Evolutionary conservation across 2,888 invertebrate genomes (phyloP).

Genomic region (Cryptosula pallasiana): DNA sequence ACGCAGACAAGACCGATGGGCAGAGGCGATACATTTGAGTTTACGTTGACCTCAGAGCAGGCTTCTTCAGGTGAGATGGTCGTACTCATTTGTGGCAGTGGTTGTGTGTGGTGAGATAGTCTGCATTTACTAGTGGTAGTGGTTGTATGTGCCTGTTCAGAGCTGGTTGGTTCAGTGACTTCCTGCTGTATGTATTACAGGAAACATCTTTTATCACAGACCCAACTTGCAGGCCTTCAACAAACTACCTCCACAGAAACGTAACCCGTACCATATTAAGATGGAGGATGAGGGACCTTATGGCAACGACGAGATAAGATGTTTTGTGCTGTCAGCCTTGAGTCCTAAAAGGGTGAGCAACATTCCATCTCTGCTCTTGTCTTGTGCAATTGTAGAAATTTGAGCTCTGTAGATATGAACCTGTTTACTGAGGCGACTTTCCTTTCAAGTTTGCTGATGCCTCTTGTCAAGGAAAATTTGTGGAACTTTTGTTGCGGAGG

Average conservation of each 20-base stretch:
- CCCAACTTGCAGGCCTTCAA: constrained; percentile 78
- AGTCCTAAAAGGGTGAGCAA: constrained; percentile 74
- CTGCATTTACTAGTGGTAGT: not conserved
- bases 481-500: too few species aligned
- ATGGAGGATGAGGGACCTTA: constrained; percentile 98
- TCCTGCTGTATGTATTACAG: constrained; percentile 29
- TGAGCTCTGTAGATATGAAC: too few species aligned
- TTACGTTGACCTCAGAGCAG: constrained; percentile 1
- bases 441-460: too few species aligned
- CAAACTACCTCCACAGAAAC: constrained; percentile 80
- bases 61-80: constrained; percentile 6
- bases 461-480: too few species aligned
- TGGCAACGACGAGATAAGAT: constrained; percentile 94
- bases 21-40: constrained; percentile 6
- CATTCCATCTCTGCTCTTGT: too few species aligned
- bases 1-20: not conserved
- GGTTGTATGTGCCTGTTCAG: too few species aligned
- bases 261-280: constrained; percentile 99
- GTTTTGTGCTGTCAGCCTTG: constrained; percentile 89
- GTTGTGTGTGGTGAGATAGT: not conserved
- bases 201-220: constrained; percentile 78
- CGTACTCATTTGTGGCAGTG: too few species aligned
- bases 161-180: not conserved
- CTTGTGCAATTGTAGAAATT: too few species aligned
- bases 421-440: too few species aligned